These are phyloP conservation scores for Drosophila bocki DNA, from an alignment of 1,140 invertebrate genomes.

Conservation along the genomic window DNA sequence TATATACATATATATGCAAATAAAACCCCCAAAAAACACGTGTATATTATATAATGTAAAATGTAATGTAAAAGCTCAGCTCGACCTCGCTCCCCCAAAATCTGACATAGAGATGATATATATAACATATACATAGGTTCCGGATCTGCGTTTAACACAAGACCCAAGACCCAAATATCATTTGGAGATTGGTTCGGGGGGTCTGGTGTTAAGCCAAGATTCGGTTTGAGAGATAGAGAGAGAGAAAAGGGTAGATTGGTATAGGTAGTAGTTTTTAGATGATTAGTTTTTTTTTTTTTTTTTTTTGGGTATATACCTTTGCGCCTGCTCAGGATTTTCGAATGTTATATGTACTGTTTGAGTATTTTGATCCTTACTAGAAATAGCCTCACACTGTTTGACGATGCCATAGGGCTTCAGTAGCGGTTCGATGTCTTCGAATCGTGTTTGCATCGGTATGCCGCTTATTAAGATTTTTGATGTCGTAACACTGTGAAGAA, in stretches of 20 bases:
- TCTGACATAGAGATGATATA: constrained; percentile 7
- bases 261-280: neutral
- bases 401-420: constrained; percentile 92
- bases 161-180: neutral
- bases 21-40: constrained; percentile 13
- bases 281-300: constrained; percentile 15
- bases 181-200: neutral
- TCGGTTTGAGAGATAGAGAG: neutral
- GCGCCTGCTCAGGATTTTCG: constrained; percentile 94
- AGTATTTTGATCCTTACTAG: constrained; percentile 91
- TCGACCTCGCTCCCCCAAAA: constrained; percentile 11
- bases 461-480: constrained; percentile 95
- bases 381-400: constrained; percentile 93
- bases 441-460: constrained; percentile 91
- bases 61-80: constrained; percentile 11
- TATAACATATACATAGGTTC: constrained; percentile 6
- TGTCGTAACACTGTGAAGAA: constrained; percentile 89
- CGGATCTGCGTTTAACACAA: constrained; percentile 7
- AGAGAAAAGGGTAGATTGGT: neutral
- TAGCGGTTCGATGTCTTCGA: constrained; percentile 94
- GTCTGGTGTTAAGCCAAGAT: constrained; percentile 44
- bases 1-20: neutral
- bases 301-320: constrained; percentile 90
- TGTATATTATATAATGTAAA: neutral
- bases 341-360: constrained; percentile 94